Conservation (phyloP, 2,797 vertebrate genomes). For the Sebastes iracundus region DNA sequence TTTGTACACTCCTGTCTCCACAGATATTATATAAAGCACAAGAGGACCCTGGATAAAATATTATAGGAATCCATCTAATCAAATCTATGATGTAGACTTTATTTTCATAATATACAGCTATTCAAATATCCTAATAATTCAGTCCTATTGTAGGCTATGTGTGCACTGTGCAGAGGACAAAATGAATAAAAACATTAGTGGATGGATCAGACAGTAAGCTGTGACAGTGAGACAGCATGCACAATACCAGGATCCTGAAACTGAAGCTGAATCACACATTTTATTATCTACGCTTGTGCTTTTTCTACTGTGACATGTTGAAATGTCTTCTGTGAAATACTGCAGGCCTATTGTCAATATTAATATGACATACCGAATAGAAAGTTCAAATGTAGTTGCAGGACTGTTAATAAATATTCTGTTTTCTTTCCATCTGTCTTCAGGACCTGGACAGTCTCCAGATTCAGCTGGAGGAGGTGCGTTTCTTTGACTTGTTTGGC, state of each 20-base stretch:
- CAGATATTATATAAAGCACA: no score
- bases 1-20: background rate
- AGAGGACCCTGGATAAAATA: no score
- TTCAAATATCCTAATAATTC: background rate
- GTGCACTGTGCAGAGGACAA: background rate
- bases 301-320: background rate
- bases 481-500: slow-evolving; percentile 96
- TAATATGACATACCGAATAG: background rate
- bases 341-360: background rate
- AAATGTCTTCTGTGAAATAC: background rate
- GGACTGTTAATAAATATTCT: background rate
- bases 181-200: background rate
- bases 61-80: background rate
- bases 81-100: background rate
- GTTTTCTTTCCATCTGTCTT: slow-evolving; percentile 19
- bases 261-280: no score
- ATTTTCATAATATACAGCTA: background rate
- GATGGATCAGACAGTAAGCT: background rate
- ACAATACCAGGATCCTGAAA: background rate
- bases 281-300: background rate
- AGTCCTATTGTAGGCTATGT: background rate
- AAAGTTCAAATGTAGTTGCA: background rate
- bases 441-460: slow-evolving; percentile 92
- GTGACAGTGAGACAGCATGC: background rate
- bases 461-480: slow-evolving; percentile 92